Conservation (phyloP, 2,888 invertebrate genomes). For the Drosophila setosimentum region DNA sequence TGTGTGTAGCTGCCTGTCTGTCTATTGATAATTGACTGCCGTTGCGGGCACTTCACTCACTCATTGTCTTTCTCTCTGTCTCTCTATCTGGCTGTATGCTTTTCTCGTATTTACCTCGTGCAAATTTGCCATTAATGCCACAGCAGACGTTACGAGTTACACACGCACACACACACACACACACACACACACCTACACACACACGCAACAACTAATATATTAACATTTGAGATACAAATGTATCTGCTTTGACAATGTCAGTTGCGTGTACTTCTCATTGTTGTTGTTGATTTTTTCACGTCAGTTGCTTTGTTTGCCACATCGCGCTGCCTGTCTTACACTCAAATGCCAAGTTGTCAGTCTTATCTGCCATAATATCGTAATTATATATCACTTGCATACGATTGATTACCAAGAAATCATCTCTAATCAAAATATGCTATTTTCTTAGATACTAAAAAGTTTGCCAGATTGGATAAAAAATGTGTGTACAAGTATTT, state of each 20-base stretch:
- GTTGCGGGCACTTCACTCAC: slow-evolving; percentile 61
- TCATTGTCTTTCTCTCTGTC: slow-evolving; percentile 23
- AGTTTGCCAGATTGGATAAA: background rate
- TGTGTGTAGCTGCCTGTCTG: slow-evolving; percentile 37
- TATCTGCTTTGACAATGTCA: slow-evolving; percentile 63
- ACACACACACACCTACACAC: slow-evolving; percentile 18
- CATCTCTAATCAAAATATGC: background rate
- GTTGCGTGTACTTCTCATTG: slow-evolving; percentile 49
- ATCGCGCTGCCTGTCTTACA: slow-evolving; percentile 47
- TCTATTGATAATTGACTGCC: slow-evolving; percentile 80
- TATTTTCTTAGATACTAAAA: background rate
- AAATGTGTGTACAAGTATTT: background rate
- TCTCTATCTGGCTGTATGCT: slow-evolving; percentile 8
- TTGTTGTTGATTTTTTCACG: slow-evolving; percentile 36
- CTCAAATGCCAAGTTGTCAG: slow-evolving; percentile 23
- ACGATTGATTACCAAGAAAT: background rate
- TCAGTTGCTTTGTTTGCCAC: slow-evolving; percentile 60
- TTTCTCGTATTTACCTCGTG: slow-evolving; percentile 72
- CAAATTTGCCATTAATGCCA: slow-evolving; percentile 79
- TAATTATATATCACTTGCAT: slow-evolving; percentile 1
- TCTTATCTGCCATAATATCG: background rate
- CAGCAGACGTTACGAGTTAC: slow-evolving; percentile 61
- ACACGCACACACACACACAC: slow-evolving; percentile 32
- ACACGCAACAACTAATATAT: slow-evolving; percentile 10
- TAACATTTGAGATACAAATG: slow-evolving; percentile 53